These are phyloP conservation scores for Ischnura elegans DNA, from an alignment of 2,888 invertebrate genomes.

Conservation along the genomic window DNA sequence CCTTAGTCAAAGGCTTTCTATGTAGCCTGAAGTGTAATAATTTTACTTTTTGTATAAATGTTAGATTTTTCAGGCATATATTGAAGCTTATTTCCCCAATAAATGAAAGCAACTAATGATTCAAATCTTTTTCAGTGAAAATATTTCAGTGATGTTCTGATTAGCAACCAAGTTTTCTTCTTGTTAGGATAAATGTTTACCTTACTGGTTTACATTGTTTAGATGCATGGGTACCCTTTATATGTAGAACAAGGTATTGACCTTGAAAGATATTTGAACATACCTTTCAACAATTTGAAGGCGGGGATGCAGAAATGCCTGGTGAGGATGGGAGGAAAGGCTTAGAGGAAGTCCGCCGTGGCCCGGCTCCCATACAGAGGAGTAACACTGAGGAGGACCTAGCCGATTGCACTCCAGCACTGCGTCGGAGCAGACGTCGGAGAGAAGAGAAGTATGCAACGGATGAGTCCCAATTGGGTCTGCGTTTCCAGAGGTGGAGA, in stretches of 20 bases:
- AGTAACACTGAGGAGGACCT: slow-evolving; percentile 70
- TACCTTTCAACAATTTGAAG: slow-evolving; percentile 51
- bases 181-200: neutral
- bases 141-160: neutral
- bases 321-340: slow-evolving; percentile 60
- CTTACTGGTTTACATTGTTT: neutral
- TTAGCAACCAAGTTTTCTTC: neutral
- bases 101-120: no score
- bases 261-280: neutral
- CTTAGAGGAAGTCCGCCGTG: slow-evolving; percentile 49
- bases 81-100: neutral
- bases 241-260: neutral
- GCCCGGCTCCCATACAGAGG: slow-evolving; percentile 52
- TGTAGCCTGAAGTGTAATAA: no score
- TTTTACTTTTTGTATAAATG: no score
- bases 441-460: slow-evolving; percentile 91
- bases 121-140: neutral
- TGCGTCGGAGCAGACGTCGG: slow-evolving; percentile 87
- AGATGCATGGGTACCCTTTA: neutral
- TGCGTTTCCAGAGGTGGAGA: slow-evolving; percentile 88
- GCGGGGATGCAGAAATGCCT: slow-evolving; percentile 52
- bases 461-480: slow-evolving; percentile 90
- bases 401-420: slow-evolving; percentile 82
- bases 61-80: no score
- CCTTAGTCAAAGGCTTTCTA: neutral